These are phyloP conservation scores for Carduelis carduelis DNA, from an alignment of 2,797 vertebrate species.

Conservation along the genomic window DNA sequence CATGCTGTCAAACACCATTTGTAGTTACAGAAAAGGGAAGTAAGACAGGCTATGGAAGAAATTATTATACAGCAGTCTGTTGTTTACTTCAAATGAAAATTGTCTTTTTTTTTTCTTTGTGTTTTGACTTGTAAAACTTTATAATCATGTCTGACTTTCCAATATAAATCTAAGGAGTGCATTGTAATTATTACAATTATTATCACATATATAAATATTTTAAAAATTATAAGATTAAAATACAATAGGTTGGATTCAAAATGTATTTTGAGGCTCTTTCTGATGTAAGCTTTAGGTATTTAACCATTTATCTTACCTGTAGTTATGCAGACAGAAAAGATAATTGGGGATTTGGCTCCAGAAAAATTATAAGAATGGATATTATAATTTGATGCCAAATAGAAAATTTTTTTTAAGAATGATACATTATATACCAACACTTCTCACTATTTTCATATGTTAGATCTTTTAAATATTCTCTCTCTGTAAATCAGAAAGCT, in stretches of 20 bases:
- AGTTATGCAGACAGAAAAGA: not conserved
- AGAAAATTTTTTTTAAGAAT: not conserved
- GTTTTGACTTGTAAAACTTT: not conserved
- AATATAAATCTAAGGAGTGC: not conserved
- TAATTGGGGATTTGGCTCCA: not conserved
- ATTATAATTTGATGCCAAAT: not conserved
- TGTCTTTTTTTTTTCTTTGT: not conserved
- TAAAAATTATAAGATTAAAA: not conserved
- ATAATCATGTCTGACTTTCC: not conserved
- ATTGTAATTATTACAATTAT: not conserved
- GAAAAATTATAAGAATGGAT: not conserved
- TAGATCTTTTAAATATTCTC: not conserved
- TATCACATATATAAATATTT: not conserved
- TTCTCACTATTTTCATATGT: not conserved
- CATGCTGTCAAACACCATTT: constrained; percentile 2
- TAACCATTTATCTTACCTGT: not conserved
- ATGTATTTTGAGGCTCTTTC: not conserved
- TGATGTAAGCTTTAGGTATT: not conserved
- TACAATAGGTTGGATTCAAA: not conserved
- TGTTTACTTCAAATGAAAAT: not conserved
- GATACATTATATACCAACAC: not conserved
- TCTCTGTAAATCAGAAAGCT: not conserved
- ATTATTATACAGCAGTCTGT: not conserved
- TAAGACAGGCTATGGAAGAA: not conserved
- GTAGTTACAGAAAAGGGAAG: constrained; percentile 27